Base-by-base conservation (phyloP, 1,140 invertebrate species). In the Plodia interpunctella region DNA sequence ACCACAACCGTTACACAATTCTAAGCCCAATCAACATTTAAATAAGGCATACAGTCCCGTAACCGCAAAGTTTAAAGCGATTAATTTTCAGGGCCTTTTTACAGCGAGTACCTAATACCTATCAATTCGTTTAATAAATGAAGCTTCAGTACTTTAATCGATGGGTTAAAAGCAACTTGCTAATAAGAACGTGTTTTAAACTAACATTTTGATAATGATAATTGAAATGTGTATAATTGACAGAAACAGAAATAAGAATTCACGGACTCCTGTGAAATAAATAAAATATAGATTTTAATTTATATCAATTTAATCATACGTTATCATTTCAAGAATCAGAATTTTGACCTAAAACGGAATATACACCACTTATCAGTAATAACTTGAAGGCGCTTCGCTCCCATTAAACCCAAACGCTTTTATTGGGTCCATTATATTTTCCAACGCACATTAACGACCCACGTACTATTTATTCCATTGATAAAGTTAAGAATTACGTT, bases 111-210 rank as follows among this genome's bases (percentile, higher is more conserved):
- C 63, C 63, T 70, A 70, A 54, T 64, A 66, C 62, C 65, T 66
- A 69, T 66, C 68, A 66, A 66, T 66, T 70, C 66, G 62, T 57
- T 62, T 66, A 70, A 66, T 66, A 70, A 66, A 66, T 63, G 56
- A 66, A 49, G 53, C n/a, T 15, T 10, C 38, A 15, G 38, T 44
- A 44, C 38, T 44, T 44, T 44, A 44, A 44, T 44, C 3, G 13
- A 15, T 44, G 38, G 38, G 38, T n/a, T 44, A 44, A 44, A 44
- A 44, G 38, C 38, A 54, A 56, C 50, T 58, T 15, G 2, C 13
- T 44, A 15, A 44, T 15, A 10, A 38, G 35, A 38, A 35, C n/a
- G 21, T 25, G 32, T 38, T 38, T 32, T 17, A 17, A n/a, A n/a
- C n/a, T n/a, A n/a, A n/a, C n/a, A n/a, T n/a, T n/a, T n/a, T n/a